phyloP scores from a whole-genome alignment of 2,113 vertebrate species.

The Myiagra hebetior region DNA sequence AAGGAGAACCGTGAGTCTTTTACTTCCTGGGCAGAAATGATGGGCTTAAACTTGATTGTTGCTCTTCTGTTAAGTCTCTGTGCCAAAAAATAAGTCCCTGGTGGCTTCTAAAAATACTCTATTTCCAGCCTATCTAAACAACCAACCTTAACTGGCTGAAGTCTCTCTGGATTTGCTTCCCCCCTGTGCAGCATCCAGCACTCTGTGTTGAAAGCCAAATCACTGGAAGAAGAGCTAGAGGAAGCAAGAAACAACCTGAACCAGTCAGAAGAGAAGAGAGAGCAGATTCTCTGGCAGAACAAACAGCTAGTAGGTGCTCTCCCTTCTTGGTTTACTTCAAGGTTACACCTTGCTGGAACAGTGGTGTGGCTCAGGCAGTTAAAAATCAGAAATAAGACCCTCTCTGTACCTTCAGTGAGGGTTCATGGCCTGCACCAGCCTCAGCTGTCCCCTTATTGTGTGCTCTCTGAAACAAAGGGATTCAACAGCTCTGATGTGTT shows the following conservation, averaged over 20 bases:
- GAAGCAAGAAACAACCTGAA: slow-evolving; percentile 82
- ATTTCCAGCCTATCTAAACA: neutral
- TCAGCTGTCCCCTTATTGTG: neutral
- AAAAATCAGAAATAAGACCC: neutral
- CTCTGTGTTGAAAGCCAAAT: slow-evolving; percentile 77
- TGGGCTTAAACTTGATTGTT: neutral
- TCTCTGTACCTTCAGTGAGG: neutral
- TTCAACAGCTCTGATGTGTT: neutral
- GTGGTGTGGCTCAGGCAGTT: neutral
- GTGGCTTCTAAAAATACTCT: slow-evolving; percentile 3
- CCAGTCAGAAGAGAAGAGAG: slow-evolving; percentile 77
- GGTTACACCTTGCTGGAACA: neutral
- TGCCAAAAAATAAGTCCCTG: neutral
- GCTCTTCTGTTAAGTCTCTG: neutral
- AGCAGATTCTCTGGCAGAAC: slow-evolving; percentile 70
- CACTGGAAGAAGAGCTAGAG: slow-evolving; percentile 89
- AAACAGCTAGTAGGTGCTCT: slow-evolving; percentile 78
- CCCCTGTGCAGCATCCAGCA: slow-evolving; percentile 79
- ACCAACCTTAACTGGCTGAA: neutral
- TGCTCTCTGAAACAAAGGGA: neutral
- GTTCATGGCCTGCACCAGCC: neutral
- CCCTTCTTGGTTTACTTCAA: neutral
- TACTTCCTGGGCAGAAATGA: neutral
- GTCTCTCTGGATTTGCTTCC: neutral
- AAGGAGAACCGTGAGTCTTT: neutral